phyloP scores from a whole-genome alignment of 2,113 vertebrate genomes.

The Rallus limicola region DNA sequence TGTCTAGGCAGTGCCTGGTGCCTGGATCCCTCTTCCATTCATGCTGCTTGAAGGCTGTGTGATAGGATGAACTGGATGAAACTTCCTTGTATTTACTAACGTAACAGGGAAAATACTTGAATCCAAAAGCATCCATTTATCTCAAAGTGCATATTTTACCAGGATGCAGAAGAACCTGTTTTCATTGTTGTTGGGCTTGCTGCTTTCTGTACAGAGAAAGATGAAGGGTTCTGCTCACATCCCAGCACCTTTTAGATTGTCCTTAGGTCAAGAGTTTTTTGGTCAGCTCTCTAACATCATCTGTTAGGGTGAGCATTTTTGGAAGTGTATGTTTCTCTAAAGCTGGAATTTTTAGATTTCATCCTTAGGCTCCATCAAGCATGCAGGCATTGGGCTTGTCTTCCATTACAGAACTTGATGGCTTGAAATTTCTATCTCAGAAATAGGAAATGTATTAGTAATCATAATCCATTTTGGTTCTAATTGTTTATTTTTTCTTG shows the following conservation, averaged over 20 bases:
- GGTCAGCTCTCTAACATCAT: not conserved
- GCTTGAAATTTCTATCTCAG: not conserved
- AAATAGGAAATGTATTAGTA: not conserved
- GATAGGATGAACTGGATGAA: not conserved
- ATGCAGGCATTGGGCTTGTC: not conserved
- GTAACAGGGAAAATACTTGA: not conserved
- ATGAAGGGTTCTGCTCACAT: not conserved
- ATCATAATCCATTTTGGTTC: not conserved
- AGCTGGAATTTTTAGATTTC: not conserved
- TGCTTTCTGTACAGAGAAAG: not conserved
- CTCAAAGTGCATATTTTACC: accelerated
- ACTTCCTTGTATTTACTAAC: not conserved
- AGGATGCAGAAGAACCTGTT: accelerated
- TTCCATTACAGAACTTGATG: not conserved
- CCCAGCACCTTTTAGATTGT: not conserved
- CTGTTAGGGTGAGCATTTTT: not conserved
- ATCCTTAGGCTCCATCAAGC: not conserved
- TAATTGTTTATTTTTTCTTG: not conserved
- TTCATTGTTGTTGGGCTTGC: not conserved
- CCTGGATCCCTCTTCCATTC: not conserved
- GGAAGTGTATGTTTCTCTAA: not conserved
- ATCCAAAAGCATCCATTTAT: accelerated
- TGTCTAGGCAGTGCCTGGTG: not conserved
- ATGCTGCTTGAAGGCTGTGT: not conserved
- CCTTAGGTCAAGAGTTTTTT: not conserved